Evolutionary conservation across 2,888 invertebrate genomes (phyloP).

Genomic region (Smittia aterrima): DNA sequence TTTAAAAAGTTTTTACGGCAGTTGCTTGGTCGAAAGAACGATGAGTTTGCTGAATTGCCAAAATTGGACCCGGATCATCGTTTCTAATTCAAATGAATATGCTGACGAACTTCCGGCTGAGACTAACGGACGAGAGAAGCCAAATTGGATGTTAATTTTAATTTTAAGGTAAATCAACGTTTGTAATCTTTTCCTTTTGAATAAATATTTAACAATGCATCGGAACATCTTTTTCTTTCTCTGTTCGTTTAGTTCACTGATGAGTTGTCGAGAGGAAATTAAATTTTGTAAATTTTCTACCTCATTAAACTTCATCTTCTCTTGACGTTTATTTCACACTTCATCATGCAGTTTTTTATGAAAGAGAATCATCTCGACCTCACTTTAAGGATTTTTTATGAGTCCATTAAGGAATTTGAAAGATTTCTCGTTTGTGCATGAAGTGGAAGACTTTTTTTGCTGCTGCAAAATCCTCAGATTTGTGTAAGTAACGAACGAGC

Average conservation of each 20-base stretch:
- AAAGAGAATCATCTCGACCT: background rate
- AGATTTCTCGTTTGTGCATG: background rate
- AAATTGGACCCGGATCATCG: conserved; percentile 11
- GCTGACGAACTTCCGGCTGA: conserved; percentile 18
- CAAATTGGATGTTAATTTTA: conserved; percentile 37
- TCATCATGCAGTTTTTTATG: background rate
- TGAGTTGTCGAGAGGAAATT: background rate
- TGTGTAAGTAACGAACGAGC: background rate
- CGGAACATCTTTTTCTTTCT: background rate
- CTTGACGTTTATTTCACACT: conserved; percentile 33
- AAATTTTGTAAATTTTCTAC: conserved; percentile 33
- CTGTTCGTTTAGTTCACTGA: background rate
- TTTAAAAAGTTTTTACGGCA: conserved; percentile 3
- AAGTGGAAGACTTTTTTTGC: background rate
- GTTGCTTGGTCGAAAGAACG: background rate
- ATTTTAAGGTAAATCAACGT: conserved; percentile 36
- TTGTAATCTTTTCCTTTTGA: conserved; percentile 18
- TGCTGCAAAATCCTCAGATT: background rate
- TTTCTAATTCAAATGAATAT: background rate
- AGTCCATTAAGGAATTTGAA: background rate
- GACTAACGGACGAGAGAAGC: background rate
- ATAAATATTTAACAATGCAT: conserved; percentile 33
- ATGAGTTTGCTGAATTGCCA: conserved; percentile 26
- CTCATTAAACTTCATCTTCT: conserved; percentile 15
- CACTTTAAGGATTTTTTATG: conserved; percentile 4